Evolutionary conservation across 2,888 invertebrate species (phyloP).

Genomic region (Lamproptera curius): DNA sequence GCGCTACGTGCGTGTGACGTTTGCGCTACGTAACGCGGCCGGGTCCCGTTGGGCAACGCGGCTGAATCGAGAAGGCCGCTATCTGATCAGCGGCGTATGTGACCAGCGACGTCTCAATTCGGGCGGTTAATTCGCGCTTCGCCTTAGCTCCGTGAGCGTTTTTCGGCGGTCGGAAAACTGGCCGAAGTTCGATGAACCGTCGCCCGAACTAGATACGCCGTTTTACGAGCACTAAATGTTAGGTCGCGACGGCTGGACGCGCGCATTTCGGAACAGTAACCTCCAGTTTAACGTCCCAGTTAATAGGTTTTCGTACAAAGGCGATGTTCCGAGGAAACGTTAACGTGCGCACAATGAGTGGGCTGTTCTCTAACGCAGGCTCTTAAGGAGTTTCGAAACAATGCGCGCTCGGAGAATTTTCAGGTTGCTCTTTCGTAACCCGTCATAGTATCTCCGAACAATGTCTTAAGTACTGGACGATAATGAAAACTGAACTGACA

Average conservation of each 20-base stretch:
- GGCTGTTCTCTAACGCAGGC: conserved; percentile 22
- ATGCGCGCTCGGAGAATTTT: conserved; percentile 4
- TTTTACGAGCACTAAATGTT: conserved; percentile 18
- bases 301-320: conserved; percentile 31
- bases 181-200: conserved; percentile 41
- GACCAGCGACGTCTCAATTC: conserved; percentile 18
- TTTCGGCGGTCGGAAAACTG: conserved; percentile 39
- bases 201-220: conserved; percentile 28
- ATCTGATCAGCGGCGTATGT: background rate
- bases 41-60: conserved; percentile 50
- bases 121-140: conserved; percentile 19
- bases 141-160: conserved; percentile 21
- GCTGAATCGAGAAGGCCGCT: conserved; percentile 33
- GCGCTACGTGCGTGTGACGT: conserved; percentile 37
- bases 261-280: conserved; percentile 37
- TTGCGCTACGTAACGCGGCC: conserved; percentile 44
- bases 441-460: no score
- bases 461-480: no score
- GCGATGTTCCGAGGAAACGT: conserved; percentile 25
- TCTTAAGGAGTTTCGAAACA: conserved; percentile 7
- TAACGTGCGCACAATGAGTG: conserved; percentile 28
- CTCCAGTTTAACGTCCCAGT: conserved; percentile 32
- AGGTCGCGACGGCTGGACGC: conserved; percentile 30
- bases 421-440: no score
- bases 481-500: no score